These are phyloP conservation scores for Heptranchias perlo DNA, from an alignment of 2,113 vertebrate species.

Conservation along the genomic window DNA sequence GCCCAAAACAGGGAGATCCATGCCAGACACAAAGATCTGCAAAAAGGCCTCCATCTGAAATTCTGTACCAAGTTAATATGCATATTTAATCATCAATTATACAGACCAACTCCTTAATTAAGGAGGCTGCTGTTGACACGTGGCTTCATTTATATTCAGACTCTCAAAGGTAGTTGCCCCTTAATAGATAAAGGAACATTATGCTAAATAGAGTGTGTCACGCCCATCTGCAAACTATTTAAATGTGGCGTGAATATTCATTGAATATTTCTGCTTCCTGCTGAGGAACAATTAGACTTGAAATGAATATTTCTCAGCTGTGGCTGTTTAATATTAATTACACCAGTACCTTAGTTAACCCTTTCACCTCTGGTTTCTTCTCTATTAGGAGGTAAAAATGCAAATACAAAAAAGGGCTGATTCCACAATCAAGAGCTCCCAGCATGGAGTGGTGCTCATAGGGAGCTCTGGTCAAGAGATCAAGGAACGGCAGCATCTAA, in stretches of 20 bases:
- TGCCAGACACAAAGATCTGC: neutral
- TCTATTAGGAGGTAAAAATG: neutral
- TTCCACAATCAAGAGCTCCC: neutral
- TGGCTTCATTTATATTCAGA: neutral
- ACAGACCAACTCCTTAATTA: neutral
- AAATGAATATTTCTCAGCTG: constrained; percentile 8
- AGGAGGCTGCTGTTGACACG: too few species aligned
- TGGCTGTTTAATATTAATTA: constrained; percentile 19
- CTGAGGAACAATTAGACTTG: neutral
- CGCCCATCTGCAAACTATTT: neutral
- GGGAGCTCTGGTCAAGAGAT: neutral
- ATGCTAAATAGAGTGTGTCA: neutral
- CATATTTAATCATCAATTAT: constrained; percentile 15
- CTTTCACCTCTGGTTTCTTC: neutral
- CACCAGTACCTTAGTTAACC: neutral
- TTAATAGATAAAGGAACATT: neutral
- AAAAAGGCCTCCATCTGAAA: neutral
- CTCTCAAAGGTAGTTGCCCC: neutral
- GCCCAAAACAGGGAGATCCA: neutral
- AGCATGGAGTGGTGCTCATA: neutral
- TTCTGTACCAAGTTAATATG: neutral
- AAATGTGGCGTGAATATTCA: neutral
- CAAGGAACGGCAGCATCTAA: neutral
- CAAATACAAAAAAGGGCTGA: neutral
- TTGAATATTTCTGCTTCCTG: neutral